Evolutionary conservation across 2,797 vertebrate species (phyloP).

Genomic region (Columba guinea): DNA sequence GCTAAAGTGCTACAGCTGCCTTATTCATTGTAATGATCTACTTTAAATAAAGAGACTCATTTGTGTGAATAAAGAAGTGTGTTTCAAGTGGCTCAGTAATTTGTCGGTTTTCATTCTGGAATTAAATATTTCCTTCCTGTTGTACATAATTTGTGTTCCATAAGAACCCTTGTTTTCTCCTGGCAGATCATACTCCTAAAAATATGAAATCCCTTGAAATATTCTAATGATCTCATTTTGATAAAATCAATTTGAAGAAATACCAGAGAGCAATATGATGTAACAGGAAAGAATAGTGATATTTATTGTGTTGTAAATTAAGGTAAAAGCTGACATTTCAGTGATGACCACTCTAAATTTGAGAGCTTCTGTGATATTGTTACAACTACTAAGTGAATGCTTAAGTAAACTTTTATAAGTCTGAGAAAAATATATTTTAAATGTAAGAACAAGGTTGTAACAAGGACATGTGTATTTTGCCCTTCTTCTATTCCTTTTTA

Average conservation of each 20-base stretch:
- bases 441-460: not conserved
- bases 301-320: not conserved
- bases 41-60: constrained; percentile 45
- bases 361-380: not conserved
- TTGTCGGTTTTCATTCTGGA: constrained; percentile 32
- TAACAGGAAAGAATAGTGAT: not conserved
- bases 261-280: not conserved
- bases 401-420: not conserved
- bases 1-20: constrained; percentile 32
- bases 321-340: not conserved
- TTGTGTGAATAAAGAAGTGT: constrained; percentile 27
- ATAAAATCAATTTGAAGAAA: not conserved
- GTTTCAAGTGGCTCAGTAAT: constrained; percentile 49
- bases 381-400: not conserved
- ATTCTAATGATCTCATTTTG: not conserved
- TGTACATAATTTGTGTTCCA: constrained; percentile 11
- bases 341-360: not conserved
- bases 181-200: not conserved
- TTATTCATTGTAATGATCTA: constrained; percentile 43
- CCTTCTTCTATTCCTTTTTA: not conserved
- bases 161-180: constrained; percentile 9
- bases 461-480: not conserved
- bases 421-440: not conserved
- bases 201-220: not conserved
- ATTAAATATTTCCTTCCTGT: constrained; percentile 35